phyloP scores from a whole-genome alignment of 1,140 invertebrate species.

The Chymomyza costata region DNA sequence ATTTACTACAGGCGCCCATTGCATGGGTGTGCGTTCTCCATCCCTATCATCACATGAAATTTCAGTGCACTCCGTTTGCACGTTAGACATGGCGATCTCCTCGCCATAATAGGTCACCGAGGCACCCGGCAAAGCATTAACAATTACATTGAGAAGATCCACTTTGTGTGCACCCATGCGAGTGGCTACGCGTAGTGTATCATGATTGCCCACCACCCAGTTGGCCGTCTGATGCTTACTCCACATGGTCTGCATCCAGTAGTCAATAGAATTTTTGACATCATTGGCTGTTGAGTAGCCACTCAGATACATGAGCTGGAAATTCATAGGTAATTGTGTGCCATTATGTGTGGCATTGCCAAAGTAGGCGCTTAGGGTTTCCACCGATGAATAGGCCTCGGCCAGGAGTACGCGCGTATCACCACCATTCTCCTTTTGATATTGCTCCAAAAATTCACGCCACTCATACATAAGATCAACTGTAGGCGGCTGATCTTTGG shows the following conservation, averaged over 20 bases:
- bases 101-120: conserved; percentile 88
- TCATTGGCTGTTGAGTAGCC: conserved; percentile 70
- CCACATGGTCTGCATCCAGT: conserved; percentile 77
- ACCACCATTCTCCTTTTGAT: conserved; percentile 59
- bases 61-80: conserved; percentile 76
- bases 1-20: conserved; percentile 78
- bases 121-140: conserved; percentile 83
- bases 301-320: conserved; percentile 75
- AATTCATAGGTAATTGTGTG: conserved; percentile 81
- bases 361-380: conserved; percentile 78
- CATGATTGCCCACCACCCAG: conserved; percentile 80
- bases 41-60: conserved; percentile 77
- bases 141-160: conserved; percentile 82
- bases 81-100: conserved; percentile 87
- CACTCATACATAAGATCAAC: conserved; percentile 78
- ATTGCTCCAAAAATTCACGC: conserved; percentile 77
- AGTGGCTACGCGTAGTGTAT: conserved; percentile 78
- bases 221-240: conserved; percentile 74
- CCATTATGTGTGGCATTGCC: conserved; percentile 75
- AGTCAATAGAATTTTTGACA: conserved; percentile 71
- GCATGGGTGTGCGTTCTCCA: conserved; percentile 81
- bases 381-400: conserved; percentile 79
- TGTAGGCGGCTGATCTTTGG: conserved; percentile 76
- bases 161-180: conserved; percentile 79
- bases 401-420: conserved; percentile 81